These are phyloP conservation scores for Haliclona indistincta DNA, from an alignment of 37 sponge, comb jelly and placozoan species.

Conservation along the genomic window DNA sequence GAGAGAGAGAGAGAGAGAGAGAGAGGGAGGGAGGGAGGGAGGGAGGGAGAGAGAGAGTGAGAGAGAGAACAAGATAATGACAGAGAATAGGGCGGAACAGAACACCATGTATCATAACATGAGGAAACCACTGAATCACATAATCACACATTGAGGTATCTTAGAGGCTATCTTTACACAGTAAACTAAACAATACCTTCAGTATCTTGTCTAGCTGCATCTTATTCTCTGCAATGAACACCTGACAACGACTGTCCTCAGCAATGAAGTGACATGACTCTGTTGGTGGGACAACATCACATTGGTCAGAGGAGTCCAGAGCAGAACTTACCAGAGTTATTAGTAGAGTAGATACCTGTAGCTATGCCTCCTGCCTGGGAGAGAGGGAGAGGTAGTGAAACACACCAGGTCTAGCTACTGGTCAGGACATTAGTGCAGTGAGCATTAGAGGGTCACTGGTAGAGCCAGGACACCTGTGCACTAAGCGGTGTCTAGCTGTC, in stretches of 20 bases:
- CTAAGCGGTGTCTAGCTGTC: too few relatives aligned
- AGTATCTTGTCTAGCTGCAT: conserved; percentile 82
- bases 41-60: background rate
- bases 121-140: background rate
- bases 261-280: conserved; percentile 84
- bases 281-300: conserved; percentile 2
- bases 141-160: background rate
- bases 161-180: background rate
- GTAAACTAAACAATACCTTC: conserved; percentile 48
- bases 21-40: background rate
- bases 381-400: background rate
- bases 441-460: too few relatives aligned
- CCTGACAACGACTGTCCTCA: conserved; percentile 76
- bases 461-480: too few relatives aligned
- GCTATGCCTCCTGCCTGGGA: conserved; percentile 67
- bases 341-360: conserved; percentile 85
- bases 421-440: too few relatives aligned
- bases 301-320: background rate
- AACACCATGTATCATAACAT: background rate
- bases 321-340: conserved; percentile 23
- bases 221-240: conserved; percentile 86
- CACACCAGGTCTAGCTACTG: too few relatives aligned
- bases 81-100: background rate
- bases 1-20: background rate
- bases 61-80: background rate